These are phyloP conservation scores for Leuciscus idus DNA, from an alignment of 2,113 vertebrate species.

Conservation along the genomic window DNA sequence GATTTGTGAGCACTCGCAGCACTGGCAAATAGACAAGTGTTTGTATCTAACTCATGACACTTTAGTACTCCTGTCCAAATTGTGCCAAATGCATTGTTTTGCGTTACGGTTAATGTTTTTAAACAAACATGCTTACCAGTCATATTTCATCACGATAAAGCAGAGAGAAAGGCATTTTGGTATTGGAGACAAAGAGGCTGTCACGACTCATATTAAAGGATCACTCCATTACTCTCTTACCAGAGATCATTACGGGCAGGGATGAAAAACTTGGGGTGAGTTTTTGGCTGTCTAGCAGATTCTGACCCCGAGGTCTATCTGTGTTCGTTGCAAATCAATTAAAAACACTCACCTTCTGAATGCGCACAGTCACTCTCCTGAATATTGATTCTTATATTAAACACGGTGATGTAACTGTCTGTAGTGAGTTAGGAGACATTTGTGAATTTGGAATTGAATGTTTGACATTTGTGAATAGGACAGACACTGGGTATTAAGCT, in stretches of 20 bases:
- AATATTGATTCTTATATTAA: constrained; percentile 79
- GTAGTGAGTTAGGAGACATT: constrained; percentile 45
- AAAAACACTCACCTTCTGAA: constrained; percentile 73
- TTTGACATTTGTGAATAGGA: constrained; percentile 17
- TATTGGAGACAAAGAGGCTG: constrained; percentile 37
- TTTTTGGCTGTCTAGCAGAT: constrained; percentile 29
- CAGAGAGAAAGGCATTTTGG: constrained; percentile 50
- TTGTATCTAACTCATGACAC: constrained; percentile 69
- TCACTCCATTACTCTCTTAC: constrained; percentile 41
- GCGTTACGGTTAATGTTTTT: constrained; percentile 72
- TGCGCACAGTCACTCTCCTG: constrained; percentile 68
- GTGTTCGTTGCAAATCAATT: constrained; percentile 66
- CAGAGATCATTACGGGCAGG: constrained; percentile 39
- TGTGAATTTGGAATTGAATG: constrained; percentile 40
- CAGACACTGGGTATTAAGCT: constrained; percentile 32
- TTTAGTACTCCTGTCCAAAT: constrained; percentile 70
- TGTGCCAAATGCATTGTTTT: constrained; percentile 76
- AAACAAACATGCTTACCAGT: constrained; percentile 61
- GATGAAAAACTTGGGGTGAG: constrained; percentile 34
- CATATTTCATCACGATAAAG: constrained; percentile 70
- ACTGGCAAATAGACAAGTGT: constrained; percentile 72
- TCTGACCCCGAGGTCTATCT: constrained; percentile 31
- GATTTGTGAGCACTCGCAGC: constrained; percentile 67
- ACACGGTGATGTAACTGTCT: constrained; percentile 41
- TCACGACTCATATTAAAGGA: constrained; percentile 44